phyloP scores from a whole-genome alignment of 1,140 invertebrate species.

The Mamestra configurata region DNA sequence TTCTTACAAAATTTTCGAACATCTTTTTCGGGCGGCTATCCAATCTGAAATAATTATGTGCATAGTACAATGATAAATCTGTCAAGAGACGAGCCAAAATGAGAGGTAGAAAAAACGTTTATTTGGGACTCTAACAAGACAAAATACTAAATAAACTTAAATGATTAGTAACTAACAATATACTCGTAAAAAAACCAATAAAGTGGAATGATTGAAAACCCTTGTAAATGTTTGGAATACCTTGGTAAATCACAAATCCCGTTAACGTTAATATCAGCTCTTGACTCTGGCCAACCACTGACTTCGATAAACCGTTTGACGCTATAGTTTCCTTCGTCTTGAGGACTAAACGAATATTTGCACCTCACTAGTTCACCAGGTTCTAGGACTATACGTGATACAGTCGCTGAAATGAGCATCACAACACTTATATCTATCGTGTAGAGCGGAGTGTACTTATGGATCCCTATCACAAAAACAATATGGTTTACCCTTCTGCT shows the following conservation, averaged over 20 bases:
- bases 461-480: too few species aligned
- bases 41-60: slow-evolving; percentile 63
- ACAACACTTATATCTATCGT: too few species aligned
- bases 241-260: slow-evolving; percentile 82
- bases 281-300: slow-evolving; percentile 79
- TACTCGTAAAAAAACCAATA: too few species aligned
- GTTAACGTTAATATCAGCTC: slow-evolving; percentile 72
- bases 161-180: too few species aligned
- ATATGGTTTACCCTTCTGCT: too few species aligned
- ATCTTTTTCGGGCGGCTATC: slow-evolving; percentile 83
- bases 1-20: slow-evolving; percentile 80
- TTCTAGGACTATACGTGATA: slow-evolving; percentile 69
- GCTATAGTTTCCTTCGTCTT: slow-evolving; percentile 76
- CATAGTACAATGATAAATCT: background rate
- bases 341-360: slow-evolving; percentile 81
- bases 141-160: too few species aligned
- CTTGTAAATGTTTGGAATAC: slow-evolving; percentile 56
- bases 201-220: background rate
- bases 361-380: slow-evolving; percentile 80
- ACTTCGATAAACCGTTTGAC: slow-evolving; percentile 81
- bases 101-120: too few species aligned
- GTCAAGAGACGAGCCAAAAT: too few species aligned
- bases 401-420: slow-evolving; percentile 57
- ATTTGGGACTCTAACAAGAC: too few species aligned
- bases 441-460: too few species aligned